Conservation (phyloP, 2,888 invertebrate species). For the Folsomia manolachei region DNA sequence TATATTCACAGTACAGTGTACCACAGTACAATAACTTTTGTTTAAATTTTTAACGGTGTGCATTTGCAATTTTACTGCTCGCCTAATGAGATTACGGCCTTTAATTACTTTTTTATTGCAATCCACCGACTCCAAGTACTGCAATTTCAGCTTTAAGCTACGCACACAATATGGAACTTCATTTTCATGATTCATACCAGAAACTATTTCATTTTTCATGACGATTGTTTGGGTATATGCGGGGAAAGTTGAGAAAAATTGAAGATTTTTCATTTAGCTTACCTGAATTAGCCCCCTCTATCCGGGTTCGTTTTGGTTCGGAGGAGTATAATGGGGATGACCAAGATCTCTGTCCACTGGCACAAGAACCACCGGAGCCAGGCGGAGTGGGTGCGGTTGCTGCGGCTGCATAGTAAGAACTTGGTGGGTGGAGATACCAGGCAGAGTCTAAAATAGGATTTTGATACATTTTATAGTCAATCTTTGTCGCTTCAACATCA, state of each 20-base stretch:
- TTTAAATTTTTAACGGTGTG: not conserved
- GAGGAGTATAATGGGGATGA: constrained; percentile 21
- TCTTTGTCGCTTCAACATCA: not conserved
- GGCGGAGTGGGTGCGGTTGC: constrained; percentile 13
- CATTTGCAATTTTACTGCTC: not conserved
- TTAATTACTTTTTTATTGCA: not conserved
- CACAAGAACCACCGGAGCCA: not conserved
- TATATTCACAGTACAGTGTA: too few relatives aligned
- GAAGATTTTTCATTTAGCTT: not conserved
- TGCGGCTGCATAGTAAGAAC: constrained; percentile 36
- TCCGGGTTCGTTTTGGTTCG: constrained; percentile 30
- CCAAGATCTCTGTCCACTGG: not conserved
- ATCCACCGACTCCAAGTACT: too few relatives aligned
- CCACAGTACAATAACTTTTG: too few relatives aligned
- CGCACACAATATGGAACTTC: too few relatives aligned
- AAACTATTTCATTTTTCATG: too few relatives aligned
- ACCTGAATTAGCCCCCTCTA: constrained; percentile 7
- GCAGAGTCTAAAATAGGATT: too few relatives aligned
- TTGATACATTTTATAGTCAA: too few relatives aligned
- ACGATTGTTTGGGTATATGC: too few relatives aligned
- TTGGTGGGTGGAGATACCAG: constrained; percentile 45
- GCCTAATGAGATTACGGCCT: not conserved
- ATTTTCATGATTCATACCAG: too few relatives aligned
- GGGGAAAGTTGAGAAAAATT: not conserved
- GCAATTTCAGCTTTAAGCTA: too few relatives aligned